Evolutionary conservation across 1,140 invertebrate species (phyloP).

Genomic region (Samia ricini): DNA sequence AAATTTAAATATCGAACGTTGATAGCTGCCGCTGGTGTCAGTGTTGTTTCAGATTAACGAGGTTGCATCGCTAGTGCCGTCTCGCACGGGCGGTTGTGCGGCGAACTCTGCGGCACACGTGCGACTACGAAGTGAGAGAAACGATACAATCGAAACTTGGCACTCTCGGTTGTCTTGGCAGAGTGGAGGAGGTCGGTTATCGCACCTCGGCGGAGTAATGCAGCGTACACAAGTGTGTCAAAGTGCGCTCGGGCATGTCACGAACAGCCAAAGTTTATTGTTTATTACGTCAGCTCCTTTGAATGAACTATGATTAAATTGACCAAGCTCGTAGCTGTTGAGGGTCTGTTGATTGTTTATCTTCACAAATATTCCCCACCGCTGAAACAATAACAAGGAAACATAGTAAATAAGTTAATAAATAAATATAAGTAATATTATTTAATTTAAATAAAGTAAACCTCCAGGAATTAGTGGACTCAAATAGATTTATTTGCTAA

Average conservation of each 20-base stretch:
- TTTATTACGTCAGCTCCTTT: constrained; percentile 21
- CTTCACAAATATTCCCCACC: neutral
- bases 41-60: constrained; percentile 22
- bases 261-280: constrained; percentile 19
- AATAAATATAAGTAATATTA: neutral
- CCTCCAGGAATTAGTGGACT: too few species aligned
- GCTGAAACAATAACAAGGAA: neutral
- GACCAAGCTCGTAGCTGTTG: constrained; percentile 4
- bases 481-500: too few species aligned
- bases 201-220: constrained; percentile 39
- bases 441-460: neutral
- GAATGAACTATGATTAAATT: constrained; percentile 33
- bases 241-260: constrained; percentile 47
- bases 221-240: constrained; percentile 50
- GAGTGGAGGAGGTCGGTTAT: constrained; percentile 50
- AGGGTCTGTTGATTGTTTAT: constrained; percentile 11
- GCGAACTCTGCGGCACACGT: constrained; percentile 41
- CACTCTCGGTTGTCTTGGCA: constrained; percentile 54
- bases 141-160: constrained; percentile 51
- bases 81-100: constrained; percentile 35
- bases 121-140: constrained; percentile 56
- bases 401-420: neutral
- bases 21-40: constrained; percentile 18
- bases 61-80: constrained; percentile 42
- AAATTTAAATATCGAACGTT: constrained; percentile 42